Base-by-base conservation (phyloP, 2,888 invertebrate species). In the Diachrysia chrysitis region DNA sequence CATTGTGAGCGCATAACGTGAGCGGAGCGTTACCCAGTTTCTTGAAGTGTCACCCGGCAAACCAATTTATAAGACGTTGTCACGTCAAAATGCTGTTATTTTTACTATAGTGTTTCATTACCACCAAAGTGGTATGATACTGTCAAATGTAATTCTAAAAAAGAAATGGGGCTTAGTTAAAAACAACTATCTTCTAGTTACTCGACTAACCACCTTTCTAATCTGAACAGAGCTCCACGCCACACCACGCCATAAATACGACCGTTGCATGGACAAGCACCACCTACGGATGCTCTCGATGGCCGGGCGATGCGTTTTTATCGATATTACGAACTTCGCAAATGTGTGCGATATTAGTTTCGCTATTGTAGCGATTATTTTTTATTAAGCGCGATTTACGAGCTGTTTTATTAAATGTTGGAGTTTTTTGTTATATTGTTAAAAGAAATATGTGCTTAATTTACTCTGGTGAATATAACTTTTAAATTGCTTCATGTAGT, bases 231-330 rank as follows among this genome's bases (percentile, higher is more conserved):
- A n/a, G 42, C 42, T 5, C 6, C 16, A 42, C 14, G 29, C 46
- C 25, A 10, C 55, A 21, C 19, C 19, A 12, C 48, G 21, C 48
- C 68, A 63, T 76, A 61, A 64, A 78, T 78, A 75, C 79, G 19
- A 66, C 58, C 48, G 48, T 21, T 21, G 19, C 21, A 51, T 21
- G 48, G 48, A 12, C 19, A 19, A 21, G 48, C 21, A 4, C 19
- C n/a, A 7, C 17, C 48, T 19, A 10, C 48, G 48, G 17, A 10
- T 3, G 19, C 21, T 48, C 17, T 12, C 48, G 19, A 10, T 10
- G 48, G 48, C 19, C 21, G 21, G 3, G 19, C 19, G 48, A 51
- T 51, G 48, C 48, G 21, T 51, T 51, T 51, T 51, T 51, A 51
- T 51, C 19, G 48, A 21, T 21, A 51, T 19, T 51, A 19, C 48